These are phyloP conservation scores for Polydrusus tereticollis DNA, from an alignment of 2,888 invertebrate genomes.

Conservation along the genomic window DNA sequence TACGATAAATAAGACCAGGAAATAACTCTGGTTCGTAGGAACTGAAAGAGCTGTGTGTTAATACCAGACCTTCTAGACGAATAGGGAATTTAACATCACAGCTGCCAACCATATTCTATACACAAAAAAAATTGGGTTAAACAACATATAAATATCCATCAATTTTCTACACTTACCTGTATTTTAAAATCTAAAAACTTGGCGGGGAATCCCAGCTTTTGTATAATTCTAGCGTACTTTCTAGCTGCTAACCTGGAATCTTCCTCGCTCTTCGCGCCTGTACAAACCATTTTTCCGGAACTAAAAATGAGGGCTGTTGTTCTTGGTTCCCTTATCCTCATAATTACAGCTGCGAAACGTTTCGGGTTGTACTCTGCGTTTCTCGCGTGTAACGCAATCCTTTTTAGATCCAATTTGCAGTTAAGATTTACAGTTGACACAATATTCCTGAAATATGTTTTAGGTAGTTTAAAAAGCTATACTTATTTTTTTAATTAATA, in stretches of 20 bases:
- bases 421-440: constrained; percentile 97
- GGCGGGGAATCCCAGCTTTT: constrained; percentile 83
- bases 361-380: constrained; percentile 99
- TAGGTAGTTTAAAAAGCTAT: too few relatives aligned
- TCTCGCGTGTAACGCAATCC: constrained; percentile 96
- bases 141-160: background rate
- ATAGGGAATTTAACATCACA: constrained; percentile 91
- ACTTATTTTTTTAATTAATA: background rate
- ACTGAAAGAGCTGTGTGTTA: constrained; percentile 85
- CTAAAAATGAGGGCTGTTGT: constrained; percentile 89
- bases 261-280: constrained; percentile 88
- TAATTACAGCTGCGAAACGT: constrained; percentile 98
- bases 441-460: constrained; percentile 87
- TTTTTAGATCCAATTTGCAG: constrained; percentile 95
- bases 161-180: constrained; percentile 64
- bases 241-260: constrained; percentile 83
- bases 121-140: background rate
- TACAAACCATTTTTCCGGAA: constrained; percentile 90
- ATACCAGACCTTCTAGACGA: constrained; percentile 74
- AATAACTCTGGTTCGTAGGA: constrained; percentile 88
- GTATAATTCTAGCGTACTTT: constrained; percentile 86
- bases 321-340: constrained; percentile 91
- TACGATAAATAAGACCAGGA: constrained; percentile 86
- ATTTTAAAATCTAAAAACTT: constrained; percentile 86
- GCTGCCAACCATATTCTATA: constrained; percentile 83